Base-by-base conservation (phyloP, 2,797 vertebrate species). In the Chloroceryle amazona region DNA sequence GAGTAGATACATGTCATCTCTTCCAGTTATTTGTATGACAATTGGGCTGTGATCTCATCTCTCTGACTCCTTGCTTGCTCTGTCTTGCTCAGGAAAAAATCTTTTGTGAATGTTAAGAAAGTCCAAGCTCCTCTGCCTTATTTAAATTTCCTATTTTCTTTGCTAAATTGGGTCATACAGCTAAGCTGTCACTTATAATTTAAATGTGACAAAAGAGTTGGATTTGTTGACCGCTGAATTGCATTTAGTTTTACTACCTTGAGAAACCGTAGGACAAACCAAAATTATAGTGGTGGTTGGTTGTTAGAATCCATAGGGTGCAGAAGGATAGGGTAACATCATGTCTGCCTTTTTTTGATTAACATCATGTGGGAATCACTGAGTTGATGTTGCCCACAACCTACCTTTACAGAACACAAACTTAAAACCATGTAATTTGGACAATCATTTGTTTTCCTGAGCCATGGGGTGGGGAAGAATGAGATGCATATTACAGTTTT, bases 131-230 rank as follows among this genome's bases (percentile, higher is more conserved):
- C 55, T 92, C 51, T 92, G 76, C 47, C 10, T 81, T 86, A 44
- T 42, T 88, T 20, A 85, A 58, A 86, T 88, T 63, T 26, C 37
- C 57, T 37, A 9, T 70, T 93, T 86, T 92, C 42, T 82, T 85
- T 72, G 46, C 92, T 84, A 87, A 86, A 61, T 79, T 61, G 81
- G 81, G 23, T 84, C 29, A 92, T 90, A 46, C 41, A 74, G 44
- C 70, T 84, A 74, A 86, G 62, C 52, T 72, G 73, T 90, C 76
- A 81, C 39, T 88, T 96, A 28, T 3, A 31, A 88, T 87, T 90
- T 74, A 72, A 93, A 84, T 70, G 37, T 65, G 65, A 31, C 25
- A 28, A 61, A 83, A 51, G 29, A 75, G 51, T 22, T 87, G 47
- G 44, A 46, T 88, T 78, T 81, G 29, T 85, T 85, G 71, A 46